phyloP scores from a whole-genome alignment of 2,113 vertebrate genomes.

The Vulpes vulpes region DNA sequence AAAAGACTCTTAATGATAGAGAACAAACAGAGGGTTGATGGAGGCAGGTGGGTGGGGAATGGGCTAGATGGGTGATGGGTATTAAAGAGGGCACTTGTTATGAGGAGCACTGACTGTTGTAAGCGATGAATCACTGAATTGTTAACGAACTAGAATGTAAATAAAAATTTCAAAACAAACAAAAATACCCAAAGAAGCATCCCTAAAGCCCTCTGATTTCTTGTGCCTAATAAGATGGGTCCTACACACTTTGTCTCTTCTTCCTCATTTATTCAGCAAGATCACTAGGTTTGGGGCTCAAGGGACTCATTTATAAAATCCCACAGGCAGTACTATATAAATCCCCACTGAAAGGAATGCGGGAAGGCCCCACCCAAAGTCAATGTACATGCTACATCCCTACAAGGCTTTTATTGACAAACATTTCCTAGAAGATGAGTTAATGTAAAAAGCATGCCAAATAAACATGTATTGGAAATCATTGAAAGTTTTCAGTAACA shows the following conservation, averaged over 20 bases:
- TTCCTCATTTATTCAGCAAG: conserved; percentile 61
- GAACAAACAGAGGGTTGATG: not conserved
- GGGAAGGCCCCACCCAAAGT: not conserved
- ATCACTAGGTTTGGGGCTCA: not conserved
- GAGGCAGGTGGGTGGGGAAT: not conserved
- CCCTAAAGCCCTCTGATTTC: not conserved
- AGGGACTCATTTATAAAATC: conserved; percentile 29
- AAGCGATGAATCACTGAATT: not conserved
- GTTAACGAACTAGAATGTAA: not conserved
- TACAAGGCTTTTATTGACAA: conserved; percentile 47
- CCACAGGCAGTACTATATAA: not conserved
- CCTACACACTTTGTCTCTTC: not conserved
- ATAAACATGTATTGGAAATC: not conserved
- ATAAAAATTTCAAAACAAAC: not conserved
- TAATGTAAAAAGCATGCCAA: conserved; percentile 21
- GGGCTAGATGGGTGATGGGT: not conserved
- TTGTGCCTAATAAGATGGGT: not conserved
- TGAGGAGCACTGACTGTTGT: not conserved
- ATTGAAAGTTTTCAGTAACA: not conserved
- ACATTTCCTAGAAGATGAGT: conserved; percentile 48
- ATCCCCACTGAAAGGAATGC: not conserved
- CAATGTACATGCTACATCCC: not conserved
- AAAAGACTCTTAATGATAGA: not conserved
- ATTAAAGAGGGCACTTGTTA: not conserved
- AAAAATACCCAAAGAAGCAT: not conserved